These are phyloP conservation scores for Megalurothrips usitatus DNA, from an alignment of 2,888 invertebrate genomes.

Conservation along the genomic window DNA sequence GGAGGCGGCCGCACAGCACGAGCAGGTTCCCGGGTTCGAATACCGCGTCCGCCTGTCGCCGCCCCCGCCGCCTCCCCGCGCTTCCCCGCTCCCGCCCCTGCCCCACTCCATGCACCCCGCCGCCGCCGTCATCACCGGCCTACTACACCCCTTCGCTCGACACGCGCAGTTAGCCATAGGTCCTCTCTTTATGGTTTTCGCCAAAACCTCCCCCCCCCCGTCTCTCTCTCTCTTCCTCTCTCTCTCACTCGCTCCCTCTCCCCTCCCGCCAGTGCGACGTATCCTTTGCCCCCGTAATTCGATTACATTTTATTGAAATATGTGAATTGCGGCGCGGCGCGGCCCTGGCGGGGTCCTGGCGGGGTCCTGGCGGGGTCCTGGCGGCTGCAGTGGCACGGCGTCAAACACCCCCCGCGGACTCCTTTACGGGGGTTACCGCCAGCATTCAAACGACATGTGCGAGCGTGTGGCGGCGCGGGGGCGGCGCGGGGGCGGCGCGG, in stretches of 20 bases:
- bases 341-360: not conserved
- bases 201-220: not conserved
- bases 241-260: not conserved
- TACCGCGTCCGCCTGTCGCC: too few species aligned
- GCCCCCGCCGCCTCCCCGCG: too few species aligned
- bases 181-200: slow-evolving; percentile 7
- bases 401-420: slow-evolving; percentile 17
- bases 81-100: too few species aligned
- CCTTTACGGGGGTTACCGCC: slow-evolving; percentile 20
- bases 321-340: slow-evolving; percentile 13
- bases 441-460: not conserved
- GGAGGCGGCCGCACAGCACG: too few species aligned
- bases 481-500: not conserved
- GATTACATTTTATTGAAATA: slow-evolving; percentile 27
- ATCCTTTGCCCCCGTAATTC: slow-evolving; percentile 16
- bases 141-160: not conserved
- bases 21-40: too few species aligned
- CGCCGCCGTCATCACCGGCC: not conserved
- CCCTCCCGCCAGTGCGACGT: not conserved
- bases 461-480: not conserved
- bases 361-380: not conserved
- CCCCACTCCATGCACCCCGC: too few species aligned
- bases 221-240: not conserved
- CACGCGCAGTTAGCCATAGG: slow-evolving; percentile 12
- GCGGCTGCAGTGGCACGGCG: not conserved